Percentiles rank a stretch among this genome's conserved stretches.
Evolutionary conservation across 1,140 invertebrate genomes (phyloP).

Genomic region (Holcopasites calliopsidis): DNA sequence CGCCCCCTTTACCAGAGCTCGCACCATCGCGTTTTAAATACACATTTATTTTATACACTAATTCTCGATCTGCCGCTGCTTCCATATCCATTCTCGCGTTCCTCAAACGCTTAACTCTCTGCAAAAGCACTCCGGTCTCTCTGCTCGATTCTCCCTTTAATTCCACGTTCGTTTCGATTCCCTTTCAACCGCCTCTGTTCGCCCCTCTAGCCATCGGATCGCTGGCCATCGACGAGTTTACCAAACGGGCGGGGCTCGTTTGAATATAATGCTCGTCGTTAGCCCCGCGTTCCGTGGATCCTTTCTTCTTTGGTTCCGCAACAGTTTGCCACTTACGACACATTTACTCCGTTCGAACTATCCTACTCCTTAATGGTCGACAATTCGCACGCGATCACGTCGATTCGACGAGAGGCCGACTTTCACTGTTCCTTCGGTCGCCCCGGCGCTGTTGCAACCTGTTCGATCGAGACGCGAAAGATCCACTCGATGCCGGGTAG

Average conservation of each 20-base stretch:
- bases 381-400: constrained; percentile 52
- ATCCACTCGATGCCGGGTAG: neutral
- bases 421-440: neutral
- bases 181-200: neutral
- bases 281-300: constrained; percentile 15
- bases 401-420: constrained; percentile 12
- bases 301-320: constrained; percentile 42
- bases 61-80: neutral
- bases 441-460: neutral
- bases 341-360: constrained; percentile 35
- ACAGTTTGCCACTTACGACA: constrained; percentile 61
- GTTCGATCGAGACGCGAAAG: constrained; percentile 12
- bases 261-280: constrained; percentile 58
- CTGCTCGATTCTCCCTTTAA: neutral
- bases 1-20: neutral
- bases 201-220: constrained; percentile 3
- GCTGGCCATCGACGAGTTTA: constrained; percentile 28
- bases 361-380: constrained; percentile 47
- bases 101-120: neutral
- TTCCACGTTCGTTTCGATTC: neutral
- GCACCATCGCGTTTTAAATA: neutral
- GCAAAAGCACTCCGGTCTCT: neutral
- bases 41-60: too few species aligned
- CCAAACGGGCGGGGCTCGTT: constrained; percentile 32
- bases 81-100: neutral